Base-by-base conservation (phyloP, 2,797 vertebrate species). In the Tympanoctomys barrerae region DNA sequence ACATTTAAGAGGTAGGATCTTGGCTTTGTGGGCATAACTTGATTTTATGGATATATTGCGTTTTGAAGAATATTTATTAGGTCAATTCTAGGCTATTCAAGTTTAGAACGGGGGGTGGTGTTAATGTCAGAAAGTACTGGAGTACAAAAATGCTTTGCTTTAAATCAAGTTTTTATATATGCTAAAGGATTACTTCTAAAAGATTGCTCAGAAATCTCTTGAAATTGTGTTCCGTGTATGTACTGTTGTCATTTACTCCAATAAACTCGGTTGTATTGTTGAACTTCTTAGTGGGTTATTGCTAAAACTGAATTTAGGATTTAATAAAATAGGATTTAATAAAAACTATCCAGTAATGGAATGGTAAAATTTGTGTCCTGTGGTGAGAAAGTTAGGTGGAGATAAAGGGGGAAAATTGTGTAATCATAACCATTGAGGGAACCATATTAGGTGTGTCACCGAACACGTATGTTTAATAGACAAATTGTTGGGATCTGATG, bases 301-400 rank as follows among this genome's bases (percentile, higher is more conserved):
- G 66, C 71, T 68, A 70, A 64, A 68, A 49, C 36, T 86, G 9
- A 84, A 70, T 59, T 87, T 36, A 46, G 33, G 31, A 24, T 49
- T 26, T 54, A 81, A 75, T 92, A 77, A 54, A 88, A 28, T 33
- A 46, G 33, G 31, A 28, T 49, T 26, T 54, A 81, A 75, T 92
- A 77, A 54, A 90, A 93, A 70, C 68, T 49, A 75, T 8, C 7
- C 42, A 94, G 85, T 80, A 33, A 88, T 88, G 73, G 66, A 36
- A 70, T 73, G 75, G 71, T 94, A 71, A 94, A 91, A 64, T 19
- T 86, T 86, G 87, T 94, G 80, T 89, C 54, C 80, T 62, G 16
- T 94, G 64, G 46, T 84, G 77, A 91, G 75, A 24, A 92, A 91
- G 52, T 77, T 95, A 68, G 85, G 28, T 85, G 90, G 92, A 91